Conservation (phyloP, 2,797 vertebrate species). For the Yasuhikotakia modesta region DNA sequence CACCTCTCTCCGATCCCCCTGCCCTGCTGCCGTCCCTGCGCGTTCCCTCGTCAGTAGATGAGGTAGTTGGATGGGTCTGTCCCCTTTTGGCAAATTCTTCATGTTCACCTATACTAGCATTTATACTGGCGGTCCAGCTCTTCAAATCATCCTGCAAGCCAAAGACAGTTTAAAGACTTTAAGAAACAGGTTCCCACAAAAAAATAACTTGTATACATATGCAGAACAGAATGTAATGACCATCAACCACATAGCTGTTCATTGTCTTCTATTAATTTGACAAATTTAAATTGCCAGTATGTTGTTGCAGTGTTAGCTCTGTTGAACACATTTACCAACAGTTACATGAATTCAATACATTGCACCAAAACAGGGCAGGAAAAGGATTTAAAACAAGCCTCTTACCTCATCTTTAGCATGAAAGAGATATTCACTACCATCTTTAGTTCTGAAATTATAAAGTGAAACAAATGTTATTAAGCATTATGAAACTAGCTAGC, state of each 20-base stretch:
- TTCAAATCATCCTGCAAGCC: slow-evolving; percentile 86
- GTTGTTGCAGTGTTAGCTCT: not conserved
- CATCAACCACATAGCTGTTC: no score
- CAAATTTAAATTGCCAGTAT: not conserved
- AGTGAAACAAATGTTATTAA: slow-evolving; percentile 5
- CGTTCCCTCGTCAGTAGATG: slow-evolving; percentile 89
- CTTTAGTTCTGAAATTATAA: slow-evolving; percentile 81
- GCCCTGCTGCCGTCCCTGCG: slow-evolving; percentile 78
- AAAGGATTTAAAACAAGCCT: not conserved
- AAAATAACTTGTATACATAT: not conserved
- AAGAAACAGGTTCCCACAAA: not conserved
- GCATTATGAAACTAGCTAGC: not conserved
- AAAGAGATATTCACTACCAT: slow-evolving; percentile 91
- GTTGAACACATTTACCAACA: no score
- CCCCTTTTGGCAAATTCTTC: slow-evolving; percentile 86
- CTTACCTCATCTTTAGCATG: slow-evolving; percentile 95
- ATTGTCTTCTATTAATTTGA: not conserved
- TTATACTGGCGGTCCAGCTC: slow-evolving; percentile 82
- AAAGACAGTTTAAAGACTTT: not conserved
- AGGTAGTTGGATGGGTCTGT: slow-evolving; percentile 88
- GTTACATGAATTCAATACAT: no score
- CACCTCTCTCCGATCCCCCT: slow-evolving; percentile 65
- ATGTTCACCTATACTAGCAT: slow-evolving; percentile 81
- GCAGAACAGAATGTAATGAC: no score
- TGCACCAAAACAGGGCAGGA: no score